Percentiles rank a stretch among this genome's conserved stretches.
These are phyloP conservation scores for honey bee (Apis mellifera) DNA, from an alignment of 1,140 invertebrate genomes.

Conservation along the genomic window DNA sequence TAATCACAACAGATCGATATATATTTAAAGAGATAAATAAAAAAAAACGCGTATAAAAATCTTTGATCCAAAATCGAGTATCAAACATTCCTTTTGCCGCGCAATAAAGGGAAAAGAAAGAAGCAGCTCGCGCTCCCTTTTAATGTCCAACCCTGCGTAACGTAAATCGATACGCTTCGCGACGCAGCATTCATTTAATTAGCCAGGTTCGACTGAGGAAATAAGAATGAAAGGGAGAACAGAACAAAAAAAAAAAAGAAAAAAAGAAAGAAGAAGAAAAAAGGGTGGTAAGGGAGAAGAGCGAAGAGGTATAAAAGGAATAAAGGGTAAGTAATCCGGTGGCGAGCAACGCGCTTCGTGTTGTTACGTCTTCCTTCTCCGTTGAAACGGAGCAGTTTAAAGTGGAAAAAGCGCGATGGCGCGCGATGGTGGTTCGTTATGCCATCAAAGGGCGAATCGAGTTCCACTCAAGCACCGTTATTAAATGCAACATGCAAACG, in stretches of 20 bases:
- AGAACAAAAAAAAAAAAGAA: neutral
- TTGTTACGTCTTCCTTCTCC: constrained; percentile 3
- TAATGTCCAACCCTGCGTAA: neutral
- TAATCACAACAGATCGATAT: neutral
- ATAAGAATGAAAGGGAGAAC: too few relatives aligned
- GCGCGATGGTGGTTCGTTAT: constrained; percentile 10
- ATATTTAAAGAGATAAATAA: too few relatives aligned
- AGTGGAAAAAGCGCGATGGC: neutral
- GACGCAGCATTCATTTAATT: constrained; percentile 2
- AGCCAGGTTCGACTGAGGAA: neutral
- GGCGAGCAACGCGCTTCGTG: neutral
- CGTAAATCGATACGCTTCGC: constrained; percentile 30
- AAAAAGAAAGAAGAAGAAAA: neutral
- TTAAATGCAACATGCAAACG: constrained; percentile 54
- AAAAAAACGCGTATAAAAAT: too few relatives aligned
- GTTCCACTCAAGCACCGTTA: constrained; percentile 33
- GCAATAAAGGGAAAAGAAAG: neutral
- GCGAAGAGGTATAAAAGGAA: neutral
- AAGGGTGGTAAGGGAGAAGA: too few relatives aligned
- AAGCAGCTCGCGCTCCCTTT: neutral
- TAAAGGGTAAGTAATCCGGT: neutral
- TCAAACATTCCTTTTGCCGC: constrained; percentile 7
- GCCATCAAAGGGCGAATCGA: constrained; percentile 38
- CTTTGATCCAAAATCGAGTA: neutral
- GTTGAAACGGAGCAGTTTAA: neutral